A percentile compares a stretch with the other conserved stretches of the same genome.
These are phyloP conservation scores for Sparidentex hasta DNA, from an alignment of 2,797 vertebrate genomes.

Conservation along the genomic window DNA sequence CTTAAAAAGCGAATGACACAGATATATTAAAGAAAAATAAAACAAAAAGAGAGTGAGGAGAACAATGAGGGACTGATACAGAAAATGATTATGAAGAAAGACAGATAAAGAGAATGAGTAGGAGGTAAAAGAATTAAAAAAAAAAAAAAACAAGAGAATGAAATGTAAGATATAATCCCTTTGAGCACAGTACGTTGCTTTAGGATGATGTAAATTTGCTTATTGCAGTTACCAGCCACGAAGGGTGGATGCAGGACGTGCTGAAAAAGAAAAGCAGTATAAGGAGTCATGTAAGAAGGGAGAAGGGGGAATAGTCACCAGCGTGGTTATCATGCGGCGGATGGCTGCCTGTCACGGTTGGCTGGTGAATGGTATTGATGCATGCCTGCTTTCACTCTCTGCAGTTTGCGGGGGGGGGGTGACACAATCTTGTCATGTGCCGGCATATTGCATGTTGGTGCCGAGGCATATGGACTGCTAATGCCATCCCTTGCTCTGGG, in stretches of 20 bases:
- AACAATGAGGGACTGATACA: constrained; percentile 18
- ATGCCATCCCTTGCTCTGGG: constrained; percentile 59
- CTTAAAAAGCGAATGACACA: constrained; percentile 48
- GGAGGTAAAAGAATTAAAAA: constrained; percentile 12
- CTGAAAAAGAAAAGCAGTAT: constrained; percentile 6
- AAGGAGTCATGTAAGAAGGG: constrained; percentile 4
- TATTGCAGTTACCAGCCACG: constrained; percentile 1
- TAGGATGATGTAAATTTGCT: constrained; percentile 19
- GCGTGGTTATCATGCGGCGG: constrained; percentile 47
- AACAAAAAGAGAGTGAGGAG: constrained; percentile 42
- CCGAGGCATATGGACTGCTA: constrained; percentile 63
- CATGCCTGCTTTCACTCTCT: constrained; percentile 43
- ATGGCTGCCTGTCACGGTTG: constrained; percentile 58
- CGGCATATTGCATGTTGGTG: constrained; percentile 68
- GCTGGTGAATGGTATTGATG: constrained; percentile 54
- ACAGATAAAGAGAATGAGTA: constrained; percentile 19
- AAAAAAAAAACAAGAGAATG: not conserved
- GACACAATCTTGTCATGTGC: constrained; percentile 72
- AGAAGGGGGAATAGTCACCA: constrained; percentile 5
- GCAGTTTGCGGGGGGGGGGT: constrained; percentile 24
- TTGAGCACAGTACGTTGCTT: constrained; percentile 12
- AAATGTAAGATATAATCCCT: constrained; percentile 14
- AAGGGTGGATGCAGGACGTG: constrained; percentile 2
- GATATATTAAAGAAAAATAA: constrained; percentile 46
- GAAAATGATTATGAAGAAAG: constrained; percentile 38